A percentile compares a stretch with the other conserved stretches of the same genome.
phyloP scores from a whole-genome alignment of 1,140 invertebrate genomes.

The Macrosteles quadrilineatus region DNA sequence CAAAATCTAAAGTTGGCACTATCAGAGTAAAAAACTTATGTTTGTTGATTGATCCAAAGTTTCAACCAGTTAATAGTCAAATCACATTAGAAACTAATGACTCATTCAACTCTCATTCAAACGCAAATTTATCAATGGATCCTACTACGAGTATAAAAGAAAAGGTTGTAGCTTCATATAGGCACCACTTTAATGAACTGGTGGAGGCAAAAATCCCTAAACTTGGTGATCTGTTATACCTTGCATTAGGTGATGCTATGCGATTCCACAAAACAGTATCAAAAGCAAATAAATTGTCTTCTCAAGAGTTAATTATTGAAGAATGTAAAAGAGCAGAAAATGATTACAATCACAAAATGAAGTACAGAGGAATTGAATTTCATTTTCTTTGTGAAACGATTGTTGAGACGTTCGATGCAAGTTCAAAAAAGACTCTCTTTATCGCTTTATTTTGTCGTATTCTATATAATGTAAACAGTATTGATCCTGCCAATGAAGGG shows the following conservation, averaged over 20 bases:
- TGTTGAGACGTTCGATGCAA: neutral
- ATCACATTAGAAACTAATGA: too few species aligned
- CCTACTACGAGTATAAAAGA: neutral
- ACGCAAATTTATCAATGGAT: neutral
- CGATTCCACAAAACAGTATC: neutral
- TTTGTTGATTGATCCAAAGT: neutral
- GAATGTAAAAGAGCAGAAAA: neutral
- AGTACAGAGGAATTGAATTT: neutral
- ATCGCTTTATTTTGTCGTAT: neutral
- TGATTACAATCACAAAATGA: neutral
- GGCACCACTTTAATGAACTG: neutral
- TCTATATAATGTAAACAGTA: neutral
- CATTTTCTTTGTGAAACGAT: neutral
- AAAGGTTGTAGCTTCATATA: neutral
- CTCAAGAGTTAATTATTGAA: neutral
- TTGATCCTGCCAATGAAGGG: neutral
- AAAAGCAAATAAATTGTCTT: neutral
- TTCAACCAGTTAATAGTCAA: too few species aligned
- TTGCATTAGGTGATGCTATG: neutral
- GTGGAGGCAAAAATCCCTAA: conserved; percentile 10
- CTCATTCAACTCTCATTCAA: too few species aligned
- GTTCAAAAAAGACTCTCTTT: neutral
- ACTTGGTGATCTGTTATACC: conserved; percentile 1
- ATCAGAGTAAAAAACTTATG: neutral
- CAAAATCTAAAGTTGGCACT: neutral